Evolutionary conservation across 2,797 vertebrate genomes (phyloP), one percentile per base, ranked within the genome.

Genomic region (Rallus crepitans): DNA sequence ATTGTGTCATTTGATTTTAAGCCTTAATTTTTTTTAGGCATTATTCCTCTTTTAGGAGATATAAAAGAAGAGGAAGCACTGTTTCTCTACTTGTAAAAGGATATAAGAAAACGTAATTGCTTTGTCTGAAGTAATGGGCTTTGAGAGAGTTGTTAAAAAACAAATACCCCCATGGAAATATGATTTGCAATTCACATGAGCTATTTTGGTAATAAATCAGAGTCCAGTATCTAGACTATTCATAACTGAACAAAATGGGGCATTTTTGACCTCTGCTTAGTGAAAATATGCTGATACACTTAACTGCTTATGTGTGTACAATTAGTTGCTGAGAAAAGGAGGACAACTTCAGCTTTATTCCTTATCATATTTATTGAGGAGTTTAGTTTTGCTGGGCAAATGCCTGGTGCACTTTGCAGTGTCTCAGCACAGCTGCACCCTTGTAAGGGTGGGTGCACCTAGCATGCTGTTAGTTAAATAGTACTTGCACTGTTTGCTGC

Each of bases 111-210:
- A 64, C 45, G 8, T 39, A 82, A 82, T 19, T 82, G 7, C 6
- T 88, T 84, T 87, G 11, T 63, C 48, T 82, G 78, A 92, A 65
- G 6, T 70, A 69, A 0, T 69, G 39, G 30, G 4, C 30, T 84
- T 84, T 79, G 21, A 76, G 42, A 83, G 16, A 60, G 27, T 71
- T 28, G 57, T 72, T 88, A 76, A 83, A 86, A 91, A 42, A 12
- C 23, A 65, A 90, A 86, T 75, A 78, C 25, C 18, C 16, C 12
- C 5, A 5, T 65, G 55, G 45, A 87, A 56, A 61, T 42, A 53
- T 17, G 66, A 20, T 80, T 45, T 72, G 28, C 28, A 59, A 57
- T 83, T 91, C 39, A 47, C 25, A n/a, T 35, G 27, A 84, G 28
- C 19, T 80, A 35, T 28, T 52, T 72, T 68, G 13, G 17, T 69